phyloP scores from a whole-genome alignment of 2,113 vertebrate genomes.

The Peucedramus taeniatus region DNA sequence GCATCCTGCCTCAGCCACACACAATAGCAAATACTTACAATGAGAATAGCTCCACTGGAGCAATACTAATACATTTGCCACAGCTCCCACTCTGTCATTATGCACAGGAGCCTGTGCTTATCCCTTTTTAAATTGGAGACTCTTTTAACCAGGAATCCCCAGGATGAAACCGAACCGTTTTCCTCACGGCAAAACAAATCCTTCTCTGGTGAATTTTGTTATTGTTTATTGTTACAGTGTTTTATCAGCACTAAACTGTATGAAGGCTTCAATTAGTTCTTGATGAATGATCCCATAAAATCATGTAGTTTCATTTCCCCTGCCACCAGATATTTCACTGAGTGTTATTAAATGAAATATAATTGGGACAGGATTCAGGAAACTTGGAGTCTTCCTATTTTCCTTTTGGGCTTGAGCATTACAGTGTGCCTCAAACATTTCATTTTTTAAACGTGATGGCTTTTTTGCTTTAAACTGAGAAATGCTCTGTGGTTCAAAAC shows the following conservation, averaged over 20 bases:
- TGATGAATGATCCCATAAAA: slow-evolving; percentile 98
- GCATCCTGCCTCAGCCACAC: slow-evolving; percentile 82
- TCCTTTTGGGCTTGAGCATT: slow-evolving; percentile 44
- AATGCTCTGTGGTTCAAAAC: background rate
- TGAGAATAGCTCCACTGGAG: slow-evolving; percentile 89
- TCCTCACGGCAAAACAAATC: slow-evolving; percentile 84
- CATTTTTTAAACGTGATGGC: background rate
- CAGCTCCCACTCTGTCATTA: slow-evolving; percentile 80
- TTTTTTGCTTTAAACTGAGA: background rate
- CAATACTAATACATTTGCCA: slow-evolving; percentile 90
- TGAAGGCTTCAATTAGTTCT: slow-evolving; percentile 98
- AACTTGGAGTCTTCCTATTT: slow-evolving; percentile 59
- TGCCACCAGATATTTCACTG: slow-evolving; percentile 89
- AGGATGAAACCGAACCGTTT: slow-evolving; percentile 81
- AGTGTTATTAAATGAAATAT: slow-evolving; percentile 87
- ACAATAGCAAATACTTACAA: slow-evolving; percentile 86
- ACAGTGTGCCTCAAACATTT: background rate
- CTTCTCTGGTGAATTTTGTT: slow-evolving; percentile 84
- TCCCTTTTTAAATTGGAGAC: slow-evolving; percentile 79
- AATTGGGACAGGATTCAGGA: slow-evolving; percentile 77
- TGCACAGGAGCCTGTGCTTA: slow-evolving; percentile 77
- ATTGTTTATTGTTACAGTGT: slow-evolving; percentile 87
- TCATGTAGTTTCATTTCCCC: slow-evolving; percentile 92
- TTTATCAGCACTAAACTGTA: slow-evolving; percentile 95
- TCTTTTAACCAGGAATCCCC: slow-evolving; percentile 81